Base-by-base conservation (phyloP, 2,113 vertebrate genomes). In the Corythaeola cristata region DNA sequence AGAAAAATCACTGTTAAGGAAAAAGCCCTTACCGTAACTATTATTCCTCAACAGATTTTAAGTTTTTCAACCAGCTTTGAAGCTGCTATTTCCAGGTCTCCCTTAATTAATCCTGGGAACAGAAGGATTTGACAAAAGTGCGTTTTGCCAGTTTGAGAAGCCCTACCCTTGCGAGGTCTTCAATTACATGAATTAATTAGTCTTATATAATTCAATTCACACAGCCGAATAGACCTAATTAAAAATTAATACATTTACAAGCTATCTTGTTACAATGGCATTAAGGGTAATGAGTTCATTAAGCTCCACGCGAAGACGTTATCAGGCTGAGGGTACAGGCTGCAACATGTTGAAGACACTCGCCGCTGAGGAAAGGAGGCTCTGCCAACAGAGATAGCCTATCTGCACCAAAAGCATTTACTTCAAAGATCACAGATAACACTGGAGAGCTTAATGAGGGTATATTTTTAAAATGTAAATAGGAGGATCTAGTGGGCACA, bases 221-320 rank as follows among this genome's bases (percentile, higher is more conserved):
- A 30, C 49, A 69, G 90, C 82, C 62, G 93, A 85, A 92, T 68
- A 89, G 92, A 41, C 27, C 80, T 90, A 96, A 89, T 96, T 96
- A 95, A 94, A 96, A 97, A 92, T 67, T 81, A 96, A 91, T 85
- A 89, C 89, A 88, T 89, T 98, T 96, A 94, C 72, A 93, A 97
- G 94, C 63, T 90, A 90, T 88, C 81, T 91, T 74, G 89, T 96
- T 96, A 82, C 9, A 4, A 50, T 87, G 88, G 94, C 80, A 73
- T 74, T 84, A 96, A 95, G 78, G 52, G 74, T 97, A 96, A 93
- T 84, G 64, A 90, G 89, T 97, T 96, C 85, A 94, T 92, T 94
- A 93, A 93, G 62, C 66, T 52, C 63, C 77, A 72, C 3, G 3
- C 41, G 80, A 96, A 96, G 89, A 75, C 90, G 32, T 90, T 91